Conservation (phyloP, 2,797 vertebrate genomes). For the Dendrocincla fuliginosa region DNA sequence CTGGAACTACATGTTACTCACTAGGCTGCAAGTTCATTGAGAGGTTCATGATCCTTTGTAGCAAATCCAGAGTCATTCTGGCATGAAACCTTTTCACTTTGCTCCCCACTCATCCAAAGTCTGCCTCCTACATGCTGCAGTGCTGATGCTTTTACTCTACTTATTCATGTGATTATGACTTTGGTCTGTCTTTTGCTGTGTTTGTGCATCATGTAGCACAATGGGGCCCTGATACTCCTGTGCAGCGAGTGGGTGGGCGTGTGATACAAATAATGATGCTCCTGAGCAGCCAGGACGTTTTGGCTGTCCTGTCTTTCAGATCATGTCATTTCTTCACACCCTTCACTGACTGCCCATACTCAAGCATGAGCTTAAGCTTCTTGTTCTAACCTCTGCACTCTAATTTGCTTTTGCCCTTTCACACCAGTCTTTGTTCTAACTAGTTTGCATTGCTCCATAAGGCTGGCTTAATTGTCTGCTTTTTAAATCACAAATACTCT, state of each 20-base stretch:
- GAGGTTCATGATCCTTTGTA: conserved; percentile 50
- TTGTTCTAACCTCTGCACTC: neutral
- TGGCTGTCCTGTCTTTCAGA: neutral
- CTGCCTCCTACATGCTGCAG: neutral
- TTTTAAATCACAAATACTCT: neutral
- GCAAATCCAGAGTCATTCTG: conserved; percentile 4
- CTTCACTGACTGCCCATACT: neutral
- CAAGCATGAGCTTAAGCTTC: neutral
- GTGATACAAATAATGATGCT: neutral
- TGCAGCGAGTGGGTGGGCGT: neutral
- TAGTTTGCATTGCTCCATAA: neutral
- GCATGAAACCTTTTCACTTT: conserved; percentile 27
- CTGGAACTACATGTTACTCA: conserved; percentile 37
- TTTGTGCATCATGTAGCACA: neutral
- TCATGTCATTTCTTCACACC: neutral
- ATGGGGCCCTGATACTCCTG: neutral
- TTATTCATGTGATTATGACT: neutral
- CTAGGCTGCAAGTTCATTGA: neutral
- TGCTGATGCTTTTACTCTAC: neutral
- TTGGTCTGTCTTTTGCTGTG: neutral
- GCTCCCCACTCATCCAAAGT: neutral
- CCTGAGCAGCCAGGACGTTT: neutral
- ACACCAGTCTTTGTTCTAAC: neutral
- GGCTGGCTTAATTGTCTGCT: neutral
- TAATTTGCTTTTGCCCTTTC: neutral